Conservation (phyloP, 2,113 vertebrate genomes). For the Alligator sinensis region DNA sequence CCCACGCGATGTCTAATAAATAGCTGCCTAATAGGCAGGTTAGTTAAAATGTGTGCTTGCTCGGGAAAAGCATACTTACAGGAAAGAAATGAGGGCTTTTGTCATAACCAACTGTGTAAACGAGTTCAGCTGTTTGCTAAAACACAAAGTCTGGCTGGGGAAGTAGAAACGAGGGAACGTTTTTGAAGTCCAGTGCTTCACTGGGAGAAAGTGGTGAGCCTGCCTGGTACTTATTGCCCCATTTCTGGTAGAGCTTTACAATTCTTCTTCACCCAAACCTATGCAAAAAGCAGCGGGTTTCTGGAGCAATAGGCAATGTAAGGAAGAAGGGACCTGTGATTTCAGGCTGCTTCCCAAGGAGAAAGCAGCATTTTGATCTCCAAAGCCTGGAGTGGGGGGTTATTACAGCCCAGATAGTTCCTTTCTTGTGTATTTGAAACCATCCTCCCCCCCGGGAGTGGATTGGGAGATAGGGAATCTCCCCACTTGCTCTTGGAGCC, state of each 20-base stretch:
- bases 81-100: conserved; percentile 68
- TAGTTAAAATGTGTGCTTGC: conserved; percentile 78
- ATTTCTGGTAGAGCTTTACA: neutral
- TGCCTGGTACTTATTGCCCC: neutral
- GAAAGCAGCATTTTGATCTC: neutral
- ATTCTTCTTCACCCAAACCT: neutral
- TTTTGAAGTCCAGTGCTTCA: neutral
- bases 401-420: neutral
- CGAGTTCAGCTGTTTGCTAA: conserved; percentile 76
- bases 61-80: conserved; percentile 71
- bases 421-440: neutral
- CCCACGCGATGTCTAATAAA: conserved; percentile 78
- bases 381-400: neutral
- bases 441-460: neutral
- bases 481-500: conserved; percentile 32
- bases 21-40: conserved; percentile 75
- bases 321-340: neutral
- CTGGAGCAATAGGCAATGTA: neutral
- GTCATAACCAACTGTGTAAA: conserved; percentile 72
- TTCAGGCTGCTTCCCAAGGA: neutral
- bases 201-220: neutral
- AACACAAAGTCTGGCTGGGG: neutral
- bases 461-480: neutral
- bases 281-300: neutral
- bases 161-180: neutral